Evolutionary conservation across 2,113 vertebrate genomes (phyloP), one percentile per base, ranked within the genome.

Genomic region (Lamprologus lemairii): DNA sequence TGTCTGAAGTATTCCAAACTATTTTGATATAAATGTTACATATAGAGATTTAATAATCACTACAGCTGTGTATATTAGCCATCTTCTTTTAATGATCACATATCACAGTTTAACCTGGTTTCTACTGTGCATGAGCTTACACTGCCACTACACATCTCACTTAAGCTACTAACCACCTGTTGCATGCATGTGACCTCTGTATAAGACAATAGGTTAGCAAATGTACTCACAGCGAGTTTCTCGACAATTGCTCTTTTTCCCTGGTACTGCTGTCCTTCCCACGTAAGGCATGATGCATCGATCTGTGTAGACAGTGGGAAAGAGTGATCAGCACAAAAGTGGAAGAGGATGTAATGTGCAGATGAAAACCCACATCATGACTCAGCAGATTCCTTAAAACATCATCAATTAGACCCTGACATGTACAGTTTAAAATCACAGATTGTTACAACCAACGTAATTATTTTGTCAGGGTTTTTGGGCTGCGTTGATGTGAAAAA

Each of bases 211-310:
- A 79, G 83, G 13, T 86, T 55, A 82, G 21, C 21, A 86, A 17
- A 49, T 16, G 83, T 47, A 92, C 93, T 98, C 96, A 99, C 99
- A 94, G 97, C 96, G 88, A 99, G 97, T 96, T 99, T 99, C 92
- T 99, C 97, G 91, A 99, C 97, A 93, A 99, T 99, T 82, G 97
- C 97, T 94, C 96, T 96, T 98, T 99, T 99, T 91, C 99, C 99
- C 93, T 98, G 98, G 96, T 97, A 99, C 94, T 98, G 98, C 92
- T 99, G 97, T 95, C 98, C 99, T 96, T 99, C 98, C 98, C 98
- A 99, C 5, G 98, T 99, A 97, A 99, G 98, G 97, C 98, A 99
- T 97, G 98, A 99, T 4, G 97, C 94, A 83, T 99, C 98, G 80
- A 98, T 99, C 98, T 99, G 95, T 82, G 94, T 93, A 51, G 75